These are phyloP conservation scores for Laspeyria flexula DNA, from an alignment of 2,888 invertebrate genomes.

Conservation along the genomic window DNA sequence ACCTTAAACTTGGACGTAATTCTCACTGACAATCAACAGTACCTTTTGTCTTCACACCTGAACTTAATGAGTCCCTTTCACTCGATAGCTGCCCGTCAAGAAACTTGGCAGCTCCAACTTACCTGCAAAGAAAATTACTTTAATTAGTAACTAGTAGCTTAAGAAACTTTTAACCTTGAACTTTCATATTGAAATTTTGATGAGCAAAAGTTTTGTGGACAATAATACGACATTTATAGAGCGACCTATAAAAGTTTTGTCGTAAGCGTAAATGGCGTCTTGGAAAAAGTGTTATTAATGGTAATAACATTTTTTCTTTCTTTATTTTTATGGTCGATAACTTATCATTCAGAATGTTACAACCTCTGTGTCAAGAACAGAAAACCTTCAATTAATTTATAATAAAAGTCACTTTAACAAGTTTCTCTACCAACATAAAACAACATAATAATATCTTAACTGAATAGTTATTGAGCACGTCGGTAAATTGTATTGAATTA, in stretches of 20 bases:
- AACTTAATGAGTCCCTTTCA: slow-evolving; percentile 27
- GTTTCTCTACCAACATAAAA: too few species aligned
- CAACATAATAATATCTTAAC: too few species aligned
- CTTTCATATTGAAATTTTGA: not conserved
- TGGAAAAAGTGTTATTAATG: too few species aligned
- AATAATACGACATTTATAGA: not conserved
- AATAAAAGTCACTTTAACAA: too few species aligned
- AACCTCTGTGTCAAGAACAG: too few species aligned
- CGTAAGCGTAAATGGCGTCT: not conserved
- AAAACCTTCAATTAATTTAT: too few species aligned
- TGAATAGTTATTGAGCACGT: too few species aligned
- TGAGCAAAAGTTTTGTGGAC: not conserved
- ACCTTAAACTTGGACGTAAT: too few species aligned
- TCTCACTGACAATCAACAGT: slow-evolving; percentile 1
- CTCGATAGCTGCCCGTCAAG: slow-evolving; percentile 17
- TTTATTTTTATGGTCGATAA: not conserved
- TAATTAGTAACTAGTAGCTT: slow-evolving; percentile 12
- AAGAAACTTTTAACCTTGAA: slow-evolving; percentile 1
- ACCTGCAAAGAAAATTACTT: slow-evolving; percentile 41
- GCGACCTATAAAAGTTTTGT: too few species aligned
- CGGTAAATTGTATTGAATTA: too few species aligned
- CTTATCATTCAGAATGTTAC: not conserved
- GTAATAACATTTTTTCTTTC: too few species aligned
- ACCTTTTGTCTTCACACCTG: slow-evolving; percentile 37
- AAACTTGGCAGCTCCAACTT: slow-evolving; percentile 22